Evolutionary conservation across 2,113 vertebrate genomes (phyloP).

Genomic region (Neomonachus schauinslandi): DNA sequence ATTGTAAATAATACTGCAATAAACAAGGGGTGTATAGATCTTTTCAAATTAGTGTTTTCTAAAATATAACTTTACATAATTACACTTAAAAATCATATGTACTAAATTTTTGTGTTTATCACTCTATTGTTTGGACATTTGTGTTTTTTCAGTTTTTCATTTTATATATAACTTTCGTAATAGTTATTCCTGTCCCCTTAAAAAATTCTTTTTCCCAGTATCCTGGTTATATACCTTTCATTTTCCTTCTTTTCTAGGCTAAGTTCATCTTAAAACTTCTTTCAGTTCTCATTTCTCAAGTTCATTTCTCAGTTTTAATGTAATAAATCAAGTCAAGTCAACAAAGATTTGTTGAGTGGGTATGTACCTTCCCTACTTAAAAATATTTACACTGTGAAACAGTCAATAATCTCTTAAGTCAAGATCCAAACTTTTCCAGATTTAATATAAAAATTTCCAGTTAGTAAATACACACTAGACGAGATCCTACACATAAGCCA

Average conservation of each 20-base stretch:
- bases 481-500: background rate
- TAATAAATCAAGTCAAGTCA: conserved; percentile 52
- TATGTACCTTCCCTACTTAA: conserved; percentile 14
- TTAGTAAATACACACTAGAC: background rate
- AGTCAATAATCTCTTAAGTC: conserved; percentile 52
- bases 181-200: background rate
- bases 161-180: background rate
- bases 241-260: background rate
- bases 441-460: conserved; percentile 60
- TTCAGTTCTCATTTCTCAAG: background rate
- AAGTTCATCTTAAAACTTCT: background rate
- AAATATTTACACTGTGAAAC: conserved; percentile 53
- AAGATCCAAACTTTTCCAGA: conserved; percentile 38
- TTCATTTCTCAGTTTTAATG: background rate
- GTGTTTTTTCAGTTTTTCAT: background rate
- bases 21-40: background rate
- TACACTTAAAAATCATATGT: background rate
- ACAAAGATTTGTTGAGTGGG: background rate
- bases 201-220: background rate
- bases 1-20: background rate
- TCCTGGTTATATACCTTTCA: background rate
- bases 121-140: background rate
- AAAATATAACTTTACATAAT: background rate
- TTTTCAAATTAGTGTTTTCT: background rate
- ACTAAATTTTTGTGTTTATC: background rate